A percentile compares a stretch with the other conserved stretches of the same genome.
These are phyloP conservation scores for Callosobruchus maculatus DNA, from an alignment of 2,888 invertebrate species.

Conservation along the genomic window DNA sequence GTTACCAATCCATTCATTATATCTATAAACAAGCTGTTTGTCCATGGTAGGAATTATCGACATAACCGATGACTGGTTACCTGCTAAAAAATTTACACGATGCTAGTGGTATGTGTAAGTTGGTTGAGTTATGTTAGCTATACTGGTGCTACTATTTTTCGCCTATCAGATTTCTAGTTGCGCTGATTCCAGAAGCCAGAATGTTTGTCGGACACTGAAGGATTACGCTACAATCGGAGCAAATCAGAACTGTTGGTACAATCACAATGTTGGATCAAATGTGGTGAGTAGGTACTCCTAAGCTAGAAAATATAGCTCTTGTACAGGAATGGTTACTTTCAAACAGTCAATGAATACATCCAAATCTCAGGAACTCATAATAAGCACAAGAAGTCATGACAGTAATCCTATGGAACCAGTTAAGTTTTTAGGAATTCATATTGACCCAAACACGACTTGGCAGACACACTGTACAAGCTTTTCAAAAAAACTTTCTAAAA, in stretches of 20 bases:
- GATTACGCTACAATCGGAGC: not conserved
- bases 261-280: not conserved
- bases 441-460: no score
- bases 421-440: no score
- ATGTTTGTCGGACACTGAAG: not conserved
- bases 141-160: not conserved
- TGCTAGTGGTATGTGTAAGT: not conserved
- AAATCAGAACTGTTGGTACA: not conserved
- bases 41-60: not conserved
- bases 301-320: no score
- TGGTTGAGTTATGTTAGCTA: not conserved
- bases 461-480: no score
- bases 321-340: no score
- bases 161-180: no score
- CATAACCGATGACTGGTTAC: not conserved
- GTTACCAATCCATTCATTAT: not conserved
- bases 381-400: no score
- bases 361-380: no score
- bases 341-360: no score
- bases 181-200: not conserved
- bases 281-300: not conserved
- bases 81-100: not conserved
- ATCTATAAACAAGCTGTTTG: not conserved
- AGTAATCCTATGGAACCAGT: no score
- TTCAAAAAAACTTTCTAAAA: no score